Evolutionary conservation across 2,888 invertebrate species (phyloP), one percentile per base, ranked within the genome.

Genomic region (Pinctada fucata): DNA sequence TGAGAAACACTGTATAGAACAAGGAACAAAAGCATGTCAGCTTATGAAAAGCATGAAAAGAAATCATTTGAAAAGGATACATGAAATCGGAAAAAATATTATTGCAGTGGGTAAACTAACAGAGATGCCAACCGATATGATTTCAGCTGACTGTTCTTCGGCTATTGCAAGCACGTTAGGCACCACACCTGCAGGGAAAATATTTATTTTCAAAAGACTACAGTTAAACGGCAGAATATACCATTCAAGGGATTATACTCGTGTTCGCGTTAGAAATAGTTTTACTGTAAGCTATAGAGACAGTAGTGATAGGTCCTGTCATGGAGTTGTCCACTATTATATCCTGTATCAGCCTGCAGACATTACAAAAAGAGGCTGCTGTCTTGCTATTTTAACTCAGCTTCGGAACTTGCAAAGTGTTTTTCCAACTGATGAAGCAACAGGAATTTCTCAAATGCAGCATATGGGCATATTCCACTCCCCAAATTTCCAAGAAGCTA

Each of bases 221-320:
- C 10, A 64, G 52, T 16, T 45, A 47, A 48, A 48, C n/a, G 51
- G 48, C n/a, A 76, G 51, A 50, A 58, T 71, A 0, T 70, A 63
- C n/a, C 76, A 76, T 76, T 76, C 71, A 8, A 13, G 13, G 49
- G 70, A 76, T n/a, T 70, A 76, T 45, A 50, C 76, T 45, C 49
- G 71, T 64, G 76, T 70, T 10, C 64, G 45, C 45, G 76, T 71
- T 6, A 52, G 71, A 64, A 76, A 71, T 71, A 76, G 71, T 52
- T 70, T 65, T 48, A 76, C 76, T 13, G 31, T 75, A n/a, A 67
- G 49, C 10, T 68, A 67, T 1, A 13, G 45, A 8, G 31, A 31
- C 45, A 63, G 65, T 47, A 31, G 31, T 47, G 74, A 51, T 1
- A 74, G 2, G 2, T 16, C 50, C n/a, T 13, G 50, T 47, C 66